These are phyloP conservation scores for Palythoa grandis DNA, from an alignment of 92 coral and sea anemone genomes.

Conservation along the genomic window DNA sequence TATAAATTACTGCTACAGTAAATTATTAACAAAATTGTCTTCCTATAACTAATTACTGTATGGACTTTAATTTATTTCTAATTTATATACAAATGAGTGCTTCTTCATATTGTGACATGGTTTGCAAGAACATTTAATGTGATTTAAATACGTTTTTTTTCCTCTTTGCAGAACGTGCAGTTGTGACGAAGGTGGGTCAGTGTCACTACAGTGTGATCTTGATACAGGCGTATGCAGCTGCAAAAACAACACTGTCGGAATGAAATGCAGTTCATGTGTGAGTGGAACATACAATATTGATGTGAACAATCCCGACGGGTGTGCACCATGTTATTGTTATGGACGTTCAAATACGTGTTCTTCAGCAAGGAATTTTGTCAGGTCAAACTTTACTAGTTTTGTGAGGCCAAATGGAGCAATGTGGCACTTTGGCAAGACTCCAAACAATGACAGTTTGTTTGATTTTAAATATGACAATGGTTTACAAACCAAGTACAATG, in stretches of 20 bases:
- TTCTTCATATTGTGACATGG: not conserved
- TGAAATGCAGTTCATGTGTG: constrained; percentile 73
- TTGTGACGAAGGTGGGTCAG: constrained; percentile 88
- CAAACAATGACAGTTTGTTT: not conserved
- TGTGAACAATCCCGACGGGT: constrained; percentile 83
- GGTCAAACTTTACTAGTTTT: constrained; percentile 32
- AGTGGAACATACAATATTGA: constrained; percentile 80
- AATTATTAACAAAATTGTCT: too few species aligned
- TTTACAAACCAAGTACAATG: constrained; percentile 4
- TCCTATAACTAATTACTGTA: too few species aligned
- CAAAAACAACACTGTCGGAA: constrained; percentile 80
- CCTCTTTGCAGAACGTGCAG: constrained; percentile 71
- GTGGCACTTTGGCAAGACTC: not conserved
- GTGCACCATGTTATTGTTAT: constrained; percentile 92
- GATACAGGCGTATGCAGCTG: constrained; percentile 82
- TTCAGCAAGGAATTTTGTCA: constrained; percentile 71
- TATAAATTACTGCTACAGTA: too few species aligned
- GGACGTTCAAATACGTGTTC: constrained; percentile 75
- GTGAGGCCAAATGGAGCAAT: not conserved
- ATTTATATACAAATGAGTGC: too few species aligned
- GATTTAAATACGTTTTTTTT: not conserved
- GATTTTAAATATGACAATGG: not conserved
- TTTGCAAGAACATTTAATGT: not conserved
- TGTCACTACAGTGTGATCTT: constrained; percentile 73
- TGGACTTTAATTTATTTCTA: too few species aligned